Base-by-base conservation (phyloP, 1,140 invertebrate species). In the Coenobita brevimanus region DNA sequence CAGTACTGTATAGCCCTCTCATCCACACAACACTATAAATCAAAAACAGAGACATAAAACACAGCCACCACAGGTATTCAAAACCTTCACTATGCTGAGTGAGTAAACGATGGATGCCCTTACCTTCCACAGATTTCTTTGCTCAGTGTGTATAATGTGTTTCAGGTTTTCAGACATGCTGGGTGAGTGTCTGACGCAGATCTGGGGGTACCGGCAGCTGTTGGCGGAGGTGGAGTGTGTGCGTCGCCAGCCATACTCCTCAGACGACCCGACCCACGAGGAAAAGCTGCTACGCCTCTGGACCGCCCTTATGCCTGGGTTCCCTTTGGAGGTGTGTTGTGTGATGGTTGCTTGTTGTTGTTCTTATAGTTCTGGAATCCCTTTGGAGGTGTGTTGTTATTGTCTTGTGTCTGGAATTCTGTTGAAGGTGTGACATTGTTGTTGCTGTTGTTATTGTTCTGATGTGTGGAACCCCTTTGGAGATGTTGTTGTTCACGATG, bases 201-300 rank as follows among this genome's bases (percentile, higher is more conserved):
- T 87, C 27, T 87, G 85, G 85, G 84, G 85, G 8, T 87, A 80
- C 50, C 60, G 62, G 17, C 85, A 87, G 76, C 46, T 87, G 30
- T 0, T n/a, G 6, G 62, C 85, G 17, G 62, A 87, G n/a, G 69
- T 87, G 13, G 85, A 87, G 62, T 27, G 17, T 10, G 24, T 69
- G n/a, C 76, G 85, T 3, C 69, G 33, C n/a, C 62, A 80, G 46
- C 8, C 36, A 0, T 87, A 81, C 38, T 33, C 71, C 33, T n/a
- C 78, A 1, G 30, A 43, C 24, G 80, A 73, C 46, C 76, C 60
- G 0, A 30, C 30, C 8, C 85, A 87, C 36, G 85, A 87, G 50
- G 76, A 80, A 10, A 87, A 71, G 64, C 76, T 87, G 8, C n/a
- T 73, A 27, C 21, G 64, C n/a, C 64, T 87, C n/a, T 87, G 85